Percentiles rank a stretch among this genome's conserved stretches.
phyloP scores from a whole-genome alignment of 2,888 invertebrate genomes.

The Sinhomidia bicolor region DNA sequence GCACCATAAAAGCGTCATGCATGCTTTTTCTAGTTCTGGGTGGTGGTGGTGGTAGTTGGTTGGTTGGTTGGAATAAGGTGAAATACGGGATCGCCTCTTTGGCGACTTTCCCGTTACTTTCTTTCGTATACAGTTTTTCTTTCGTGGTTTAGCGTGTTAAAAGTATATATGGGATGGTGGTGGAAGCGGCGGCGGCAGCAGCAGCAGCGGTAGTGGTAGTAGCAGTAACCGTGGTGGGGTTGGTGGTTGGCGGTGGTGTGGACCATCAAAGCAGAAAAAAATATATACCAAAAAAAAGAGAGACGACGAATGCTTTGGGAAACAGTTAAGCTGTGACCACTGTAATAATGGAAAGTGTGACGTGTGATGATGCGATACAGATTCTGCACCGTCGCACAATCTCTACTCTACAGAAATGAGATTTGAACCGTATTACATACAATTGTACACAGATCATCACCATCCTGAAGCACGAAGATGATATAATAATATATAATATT shows the following conservation, averaged over 20 bases:
- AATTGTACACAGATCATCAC: not conserved
- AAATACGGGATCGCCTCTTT: constrained; percentile 11
- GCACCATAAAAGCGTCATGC: no score
- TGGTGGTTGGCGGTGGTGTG: constrained; percentile 33
- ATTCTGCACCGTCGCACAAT: not conserved
- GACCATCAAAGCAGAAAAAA: not conserved
- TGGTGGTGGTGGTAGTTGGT: not conserved
- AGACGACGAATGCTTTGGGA: not conserved
- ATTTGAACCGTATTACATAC: not conserved
- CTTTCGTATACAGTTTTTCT: not conserved
- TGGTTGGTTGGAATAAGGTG: constrained; percentile 6
- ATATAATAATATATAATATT: no score
- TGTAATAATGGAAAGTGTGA: constrained; percentile 22
- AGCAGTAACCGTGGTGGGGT: not conserved
- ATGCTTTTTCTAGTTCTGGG: no score
- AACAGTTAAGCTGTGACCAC: not conserved
- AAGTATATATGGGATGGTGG: not conserved
- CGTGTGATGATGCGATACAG: not conserved
- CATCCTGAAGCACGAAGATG: not conserved
- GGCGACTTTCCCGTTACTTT: constrained; percentile 19
- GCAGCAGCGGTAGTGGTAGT: no score
- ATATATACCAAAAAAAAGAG: not conserved
- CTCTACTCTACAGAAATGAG: no score
- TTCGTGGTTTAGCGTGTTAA: not conserved
- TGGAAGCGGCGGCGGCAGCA: not conserved